Conservation (phyloP, 2,888 invertebrate genomes). For the Coleophora flavipennella region DNA sequence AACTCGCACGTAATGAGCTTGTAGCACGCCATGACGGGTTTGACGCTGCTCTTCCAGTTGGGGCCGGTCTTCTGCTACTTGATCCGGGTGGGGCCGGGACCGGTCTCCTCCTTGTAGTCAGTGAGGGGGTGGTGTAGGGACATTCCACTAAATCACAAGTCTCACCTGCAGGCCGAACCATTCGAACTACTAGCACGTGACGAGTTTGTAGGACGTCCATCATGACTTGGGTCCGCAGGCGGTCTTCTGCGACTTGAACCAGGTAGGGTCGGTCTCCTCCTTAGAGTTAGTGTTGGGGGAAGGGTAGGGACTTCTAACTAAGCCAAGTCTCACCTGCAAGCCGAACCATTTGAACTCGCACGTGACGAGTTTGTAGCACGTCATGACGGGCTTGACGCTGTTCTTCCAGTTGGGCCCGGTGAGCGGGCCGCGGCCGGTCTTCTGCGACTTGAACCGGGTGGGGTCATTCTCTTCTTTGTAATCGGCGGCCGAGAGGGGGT, state of each 20-base stretch:
- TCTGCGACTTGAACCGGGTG: constrained; percentile 87
- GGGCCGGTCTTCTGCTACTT: constrained; percentile 79
- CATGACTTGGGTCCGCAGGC: constrained; percentile 97
- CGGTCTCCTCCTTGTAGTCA: no score
- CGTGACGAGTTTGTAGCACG: constrained; percentile 97
- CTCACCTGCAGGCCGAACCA: no score
- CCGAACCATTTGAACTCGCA: constrained; percentile 99
- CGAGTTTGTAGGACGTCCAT: no score
- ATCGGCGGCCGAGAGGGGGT: constrained; percentile 83
- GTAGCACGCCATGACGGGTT: constrained; percentile 98
- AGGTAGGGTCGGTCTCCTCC: constrained; percentile 75
- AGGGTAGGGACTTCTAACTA: no score
- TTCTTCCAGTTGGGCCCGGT: constrained; percentile 84
- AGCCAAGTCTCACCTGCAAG: constrained; percentile 74
- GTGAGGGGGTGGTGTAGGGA: no score
- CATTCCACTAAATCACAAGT: no score
- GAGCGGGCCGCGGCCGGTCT: constrained; percentile 96
- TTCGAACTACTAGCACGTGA: no score
- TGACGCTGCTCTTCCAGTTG: constrained; percentile 83
- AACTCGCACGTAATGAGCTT: constrained; percentile 98
- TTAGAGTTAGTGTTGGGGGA: constrained; percentile 87
- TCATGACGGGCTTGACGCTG: constrained; percentile 91
- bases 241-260: constrained; percentile 92
- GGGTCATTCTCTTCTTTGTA: constrained; percentile 82
- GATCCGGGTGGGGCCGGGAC: no score